These are phyloP conservation scores for Matsumyia berberina DNA, from an alignment of 2,888 invertebrate species.

Conservation along the genomic window DNA sequence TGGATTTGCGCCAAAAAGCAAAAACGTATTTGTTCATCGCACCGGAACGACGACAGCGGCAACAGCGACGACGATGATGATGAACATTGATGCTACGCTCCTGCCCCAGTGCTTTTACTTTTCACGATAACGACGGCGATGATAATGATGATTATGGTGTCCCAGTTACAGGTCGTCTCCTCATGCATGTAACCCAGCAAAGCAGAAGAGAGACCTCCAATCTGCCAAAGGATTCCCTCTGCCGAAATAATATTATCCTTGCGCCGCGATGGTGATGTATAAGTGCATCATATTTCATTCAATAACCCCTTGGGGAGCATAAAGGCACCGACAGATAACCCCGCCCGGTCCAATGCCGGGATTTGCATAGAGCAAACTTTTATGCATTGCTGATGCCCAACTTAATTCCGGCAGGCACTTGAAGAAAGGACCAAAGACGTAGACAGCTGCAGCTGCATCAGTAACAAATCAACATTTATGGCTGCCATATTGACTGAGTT, in stretches of 20 bases:
- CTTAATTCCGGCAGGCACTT: constrained; percentile 23
- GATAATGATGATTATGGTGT: constrained; percentile 45
- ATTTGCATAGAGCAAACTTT: constrained; percentile 38
- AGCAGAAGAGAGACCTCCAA: constrained; percentile 24
- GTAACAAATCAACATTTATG: constrained; percentile 63
- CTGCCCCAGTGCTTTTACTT: not conserved
- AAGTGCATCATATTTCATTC: constrained; percentile 62
- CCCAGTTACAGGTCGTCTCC: constrained; percentile 37
- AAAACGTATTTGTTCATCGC: constrained; percentile 62
- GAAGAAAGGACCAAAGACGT: constrained; percentile 10
- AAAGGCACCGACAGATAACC: constrained; percentile 5
- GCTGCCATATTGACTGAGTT: constrained; percentile 55
- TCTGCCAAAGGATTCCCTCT: constrained; percentile 15
- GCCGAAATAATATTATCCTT: constrained; percentile 34
- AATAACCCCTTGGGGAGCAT: constrained; percentile 29
- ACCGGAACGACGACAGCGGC: constrained; percentile 52
- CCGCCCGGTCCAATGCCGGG: constrained; percentile 1
- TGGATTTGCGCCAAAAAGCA: constrained; percentile 72
- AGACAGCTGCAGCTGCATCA: constrained; percentile 35
- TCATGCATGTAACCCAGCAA: constrained; percentile 28
- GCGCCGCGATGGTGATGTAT: constrained; percentile 2
- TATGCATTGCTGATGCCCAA: constrained; percentile 35
- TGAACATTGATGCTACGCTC: constrained; percentile 20
- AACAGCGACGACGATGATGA: constrained; percentile 35
- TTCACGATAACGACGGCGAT: constrained; percentile 22